A percentile compares a stretch with the other conserved stretches of the same genome.
Evolutionary conservation across 2,888 invertebrate genomes (phyloP).

Genomic region (Taenaris catops): DNA sequence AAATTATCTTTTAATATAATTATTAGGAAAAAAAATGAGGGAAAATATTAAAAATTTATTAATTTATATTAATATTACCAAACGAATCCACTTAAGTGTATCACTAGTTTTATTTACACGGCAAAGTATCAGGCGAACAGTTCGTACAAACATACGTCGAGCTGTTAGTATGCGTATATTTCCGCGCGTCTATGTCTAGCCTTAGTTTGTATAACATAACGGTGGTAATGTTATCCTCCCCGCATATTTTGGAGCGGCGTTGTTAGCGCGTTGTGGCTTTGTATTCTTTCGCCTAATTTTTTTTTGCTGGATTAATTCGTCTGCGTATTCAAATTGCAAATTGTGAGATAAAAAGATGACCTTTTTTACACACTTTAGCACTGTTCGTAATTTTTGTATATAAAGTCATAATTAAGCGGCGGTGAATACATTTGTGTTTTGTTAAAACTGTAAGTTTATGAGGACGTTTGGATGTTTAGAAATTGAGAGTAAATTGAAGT

Average conservation of each 20-base stretch:
- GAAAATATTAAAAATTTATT: no score
- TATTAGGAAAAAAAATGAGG: no score
- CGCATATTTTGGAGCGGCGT: conserved; percentile 56
- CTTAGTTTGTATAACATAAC: conserved; percentile 22
- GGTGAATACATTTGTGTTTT: conserved; percentile 17
- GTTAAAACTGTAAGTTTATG: no score
- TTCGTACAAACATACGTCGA: no score
- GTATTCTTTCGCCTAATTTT: conserved; percentile 64
- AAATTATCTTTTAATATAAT: no score
- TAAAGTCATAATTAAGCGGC: conserved; percentile 12
- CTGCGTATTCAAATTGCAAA: conserved; percentile 75
- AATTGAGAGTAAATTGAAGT: no score
- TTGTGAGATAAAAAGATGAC: conserved; percentile 65
- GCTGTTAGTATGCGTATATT: no score
- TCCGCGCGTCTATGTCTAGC: conserved; percentile 4
- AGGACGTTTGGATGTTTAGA: no score
- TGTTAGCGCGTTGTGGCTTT: conserved; percentile 48
- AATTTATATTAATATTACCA: no score
- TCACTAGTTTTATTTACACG: no score
- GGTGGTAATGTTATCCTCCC: conserved; percentile 44
- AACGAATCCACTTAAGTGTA: no score
- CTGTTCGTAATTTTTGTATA: conserved; percentile 30
- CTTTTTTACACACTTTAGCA: conserved; percentile 46
- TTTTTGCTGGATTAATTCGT: conserved; percentile 72
- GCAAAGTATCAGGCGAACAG: no score